Conservation (phyloP, 2,797 vertebrate genomes). For the Darevskia nairensis region DNA sequence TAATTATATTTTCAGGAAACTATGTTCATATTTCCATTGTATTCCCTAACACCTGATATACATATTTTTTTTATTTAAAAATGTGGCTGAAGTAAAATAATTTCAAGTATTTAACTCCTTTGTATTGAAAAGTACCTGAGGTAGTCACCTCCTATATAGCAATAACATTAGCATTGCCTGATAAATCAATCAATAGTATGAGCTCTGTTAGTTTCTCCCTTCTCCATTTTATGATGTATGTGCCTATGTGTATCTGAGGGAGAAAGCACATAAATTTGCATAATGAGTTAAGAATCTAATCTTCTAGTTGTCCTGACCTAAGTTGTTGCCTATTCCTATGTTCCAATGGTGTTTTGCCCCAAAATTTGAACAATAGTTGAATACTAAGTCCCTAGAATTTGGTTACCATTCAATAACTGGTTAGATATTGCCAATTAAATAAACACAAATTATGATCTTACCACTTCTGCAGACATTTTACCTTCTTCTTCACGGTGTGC, state of each 20-base stretch:
- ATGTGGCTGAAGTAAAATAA: background rate
- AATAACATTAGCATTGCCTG: background rate
- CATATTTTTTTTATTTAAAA: background rate
- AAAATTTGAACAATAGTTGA: background rate
- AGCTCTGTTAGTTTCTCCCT: background rate
- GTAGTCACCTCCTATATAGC: background rate
- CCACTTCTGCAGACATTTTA: no score
- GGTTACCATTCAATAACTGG: background rate
- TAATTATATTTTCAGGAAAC: background rate
- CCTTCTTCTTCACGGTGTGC: background rate
- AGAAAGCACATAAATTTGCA: no score
- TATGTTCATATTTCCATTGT: background rate
- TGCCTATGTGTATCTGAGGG: background rate
- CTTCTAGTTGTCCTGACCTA: no score
- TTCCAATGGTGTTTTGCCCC: background rate
- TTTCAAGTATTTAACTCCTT: background rate
- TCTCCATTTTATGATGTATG: background rate
- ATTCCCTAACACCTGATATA: background rate
- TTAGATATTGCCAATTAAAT: background rate
- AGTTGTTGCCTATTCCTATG: background rate
- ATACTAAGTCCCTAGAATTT: background rate
- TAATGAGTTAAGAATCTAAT: no score
- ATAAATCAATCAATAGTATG: no score
- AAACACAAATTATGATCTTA: background rate
- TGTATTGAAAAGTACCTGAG: background rate